phyloP scores from a whole-genome alignment of 2,797 vertebrate genomes.

The Geotrypetes seraphini region DNA sequence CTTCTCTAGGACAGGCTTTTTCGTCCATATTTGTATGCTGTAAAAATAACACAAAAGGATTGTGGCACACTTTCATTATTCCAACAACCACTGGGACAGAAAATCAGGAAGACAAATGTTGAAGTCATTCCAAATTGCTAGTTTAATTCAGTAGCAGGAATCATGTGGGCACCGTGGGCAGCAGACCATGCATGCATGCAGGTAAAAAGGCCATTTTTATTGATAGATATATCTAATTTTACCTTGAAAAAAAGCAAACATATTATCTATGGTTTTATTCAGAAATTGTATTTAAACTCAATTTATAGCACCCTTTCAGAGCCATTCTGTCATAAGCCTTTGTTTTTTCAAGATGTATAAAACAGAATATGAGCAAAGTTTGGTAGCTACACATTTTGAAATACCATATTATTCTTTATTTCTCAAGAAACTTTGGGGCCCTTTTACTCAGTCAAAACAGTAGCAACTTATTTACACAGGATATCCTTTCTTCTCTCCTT shows the following conservation, averaged over 20 bases:
- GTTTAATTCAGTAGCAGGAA: conserved; percentile 29
- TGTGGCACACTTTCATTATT: conserved; percentile 13
- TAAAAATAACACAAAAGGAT: background rate
- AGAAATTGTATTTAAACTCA: conserved; percentile 37
- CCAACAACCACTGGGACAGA: conserved; percentile 8
- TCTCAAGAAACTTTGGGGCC: too few species aligned
- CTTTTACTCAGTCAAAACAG: too few species aligned
- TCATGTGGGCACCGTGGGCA: conserved; percentile 15
- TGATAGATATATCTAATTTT: conserved; percentile 32
- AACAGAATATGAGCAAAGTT: conserved; percentile 18
- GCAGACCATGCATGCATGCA: conserved; percentile 6
- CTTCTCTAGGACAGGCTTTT: too few species aligned
- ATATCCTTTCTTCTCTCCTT: too few species aligned
- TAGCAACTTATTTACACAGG: too few species aligned
- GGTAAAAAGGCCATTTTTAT: conserved; percentile 19
- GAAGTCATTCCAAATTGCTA: conserved; percentile 38
- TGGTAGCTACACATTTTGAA: too few species aligned
- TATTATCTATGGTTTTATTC: conserved; percentile 29
- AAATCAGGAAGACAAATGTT: conserved; percentile 15
- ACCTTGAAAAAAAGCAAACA: conserved; percentile 43
- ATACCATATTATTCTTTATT: too few species aligned
- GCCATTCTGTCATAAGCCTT: conserved; percentile 21
- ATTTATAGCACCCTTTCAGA: conserved; percentile 27
- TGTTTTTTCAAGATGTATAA: conserved; percentile 11
- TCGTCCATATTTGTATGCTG: too few species aligned